Base-by-base conservation (phyloP, 2,113 vertebrate species). In the Candoia aspera region DNA sequence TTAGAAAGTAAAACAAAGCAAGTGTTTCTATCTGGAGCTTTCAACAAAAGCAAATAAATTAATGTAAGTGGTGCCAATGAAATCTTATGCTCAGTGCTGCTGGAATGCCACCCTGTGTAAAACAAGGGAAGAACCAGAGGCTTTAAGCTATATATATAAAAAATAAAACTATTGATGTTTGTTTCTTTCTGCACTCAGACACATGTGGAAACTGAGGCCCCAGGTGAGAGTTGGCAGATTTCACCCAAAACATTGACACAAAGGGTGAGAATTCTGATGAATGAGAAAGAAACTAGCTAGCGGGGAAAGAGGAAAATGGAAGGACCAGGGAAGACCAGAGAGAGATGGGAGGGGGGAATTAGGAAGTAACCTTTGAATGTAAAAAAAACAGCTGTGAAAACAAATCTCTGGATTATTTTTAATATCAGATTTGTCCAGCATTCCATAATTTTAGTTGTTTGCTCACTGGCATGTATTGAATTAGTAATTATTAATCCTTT, bases 11-110 rank as follows among this genome's bases (percentile, higher is more conserved):
- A 83, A 94, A 91, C 21, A 26, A 91, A 54, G 49, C 57, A 60
- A 94, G 92, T 90, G 95, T 96, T 96, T 83, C 79, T 94, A 93
- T 96, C 93, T 11, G 15, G 29, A 26, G 42, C 59, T 95, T 92
- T 91, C 92, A 91, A 86, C 92, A 95, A 95, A 94, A 53, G 89
- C 87, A 92, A 90, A 92, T 26, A 84, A 91, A 94, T 96, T 95
- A 93, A 90, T 94, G 94, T 91, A 90, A 95, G 93, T 0, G 46
- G 91, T 92, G 93, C 89, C 86, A 90, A 95, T 95, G 92, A 89
- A 96, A 92, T 12, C 0, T 92, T 95, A 90, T n/a, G 88, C 91
- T 93, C 93, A 91, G 91, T 13, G 85, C 91, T 96, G 87, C 90
- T 8, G 42, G 95, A 89, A 83, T 6, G n/a, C 86, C 93, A 95